A percentile compares a stretch with the other conserved stretches of the same genome.
phyloP scores from a whole-genome alignment of 2,888 invertebrate genomes.

The Diarsia dahlii region DNA sequence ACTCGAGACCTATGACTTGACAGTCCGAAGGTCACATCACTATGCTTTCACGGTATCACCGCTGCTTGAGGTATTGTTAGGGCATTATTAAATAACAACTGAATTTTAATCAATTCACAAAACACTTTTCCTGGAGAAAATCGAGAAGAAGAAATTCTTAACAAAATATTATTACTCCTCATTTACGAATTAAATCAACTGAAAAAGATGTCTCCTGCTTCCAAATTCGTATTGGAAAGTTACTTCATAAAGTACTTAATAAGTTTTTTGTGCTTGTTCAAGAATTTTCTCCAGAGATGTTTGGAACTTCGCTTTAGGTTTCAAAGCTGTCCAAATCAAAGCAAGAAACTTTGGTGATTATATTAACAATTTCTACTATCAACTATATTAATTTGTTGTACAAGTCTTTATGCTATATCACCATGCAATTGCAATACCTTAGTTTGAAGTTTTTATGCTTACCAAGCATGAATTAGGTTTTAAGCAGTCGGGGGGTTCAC shows the following conservation, averaged over 20 bases:
- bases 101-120: neutral
- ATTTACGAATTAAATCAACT: neutral
- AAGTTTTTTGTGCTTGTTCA: constrained; percentile 12
- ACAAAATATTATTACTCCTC: neutral
- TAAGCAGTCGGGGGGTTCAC: neutral
- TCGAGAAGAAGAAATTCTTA: neutral
- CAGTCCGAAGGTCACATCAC: no score
- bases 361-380: constrained; percentile 17
- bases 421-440: constrained; percentile 23
- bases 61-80: neutral
- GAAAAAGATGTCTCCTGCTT: neutral
- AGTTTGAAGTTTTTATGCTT: neutral
- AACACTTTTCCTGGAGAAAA: neutral
- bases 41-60: no score
- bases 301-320: constrained; percentile 11
- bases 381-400: constrained; percentile 32
- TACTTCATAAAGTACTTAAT: constrained; percentile 8
- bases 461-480: neutral
- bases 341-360: constrained; percentile 16
- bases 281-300: constrained; percentile 1
- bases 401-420: neutral
- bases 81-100: neutral
- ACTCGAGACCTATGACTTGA: no score
- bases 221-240: constrained; percentile 10
- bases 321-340: constrained; percentile 14